Base-by-base conservation (phyloP, 2,113 vertebrate genomes). In the Gracilinanus agilis region DNA sequence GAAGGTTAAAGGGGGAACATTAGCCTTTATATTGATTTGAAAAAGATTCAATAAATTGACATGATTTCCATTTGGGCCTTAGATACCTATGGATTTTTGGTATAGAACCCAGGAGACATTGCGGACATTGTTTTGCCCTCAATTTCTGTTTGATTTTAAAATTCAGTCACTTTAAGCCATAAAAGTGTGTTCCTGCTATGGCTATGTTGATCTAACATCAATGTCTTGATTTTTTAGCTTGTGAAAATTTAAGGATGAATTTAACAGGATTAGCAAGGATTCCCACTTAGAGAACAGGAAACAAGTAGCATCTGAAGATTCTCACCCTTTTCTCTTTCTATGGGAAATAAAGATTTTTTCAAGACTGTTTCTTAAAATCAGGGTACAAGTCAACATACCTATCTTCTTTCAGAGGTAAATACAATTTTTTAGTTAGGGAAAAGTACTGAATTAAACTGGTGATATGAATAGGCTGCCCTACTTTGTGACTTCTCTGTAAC, bases 221-320 rank as follows among this genome's bases (percentile, higher is more conserved):
- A 93, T 19, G 16, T 53, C 91, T 75, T 95, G 24, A 93, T 93
- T 94, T n/a, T 93, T 13, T 55, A 90, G 44, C 54, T 2, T 88
- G 1, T 95, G 58, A 93, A 89, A 94, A 10, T 11, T 90, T 96
- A 90, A 53, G 9, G 55, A n/a, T 53, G 90, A 58, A 9, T 55
- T 94, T 49, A 92, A 3, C 67, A 91, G 29, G 94, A 75, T 75
- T 75, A 67, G 12, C 53, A 94, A 90, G 16, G 0, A 53, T 94
- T 94, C 96, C 83, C 44, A 93, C 24, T 5, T 1, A 75, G 55
- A 3, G 53, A 25, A 24, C 91, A 24, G 44, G 3, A 89, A 23
- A 93, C 53, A 40, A 95, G 9, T 88, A 88, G 27, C 23, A 93
- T 90, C 8, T 3, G 53, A 89, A 94, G 9, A 40, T 55, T 91